Percentiles rank a stretch among this genome's conserved stretches.
phyloP scores from a whole-genome alignment of 2,888 invertebrate species.

The Macrophya alboannulata region DNA sequence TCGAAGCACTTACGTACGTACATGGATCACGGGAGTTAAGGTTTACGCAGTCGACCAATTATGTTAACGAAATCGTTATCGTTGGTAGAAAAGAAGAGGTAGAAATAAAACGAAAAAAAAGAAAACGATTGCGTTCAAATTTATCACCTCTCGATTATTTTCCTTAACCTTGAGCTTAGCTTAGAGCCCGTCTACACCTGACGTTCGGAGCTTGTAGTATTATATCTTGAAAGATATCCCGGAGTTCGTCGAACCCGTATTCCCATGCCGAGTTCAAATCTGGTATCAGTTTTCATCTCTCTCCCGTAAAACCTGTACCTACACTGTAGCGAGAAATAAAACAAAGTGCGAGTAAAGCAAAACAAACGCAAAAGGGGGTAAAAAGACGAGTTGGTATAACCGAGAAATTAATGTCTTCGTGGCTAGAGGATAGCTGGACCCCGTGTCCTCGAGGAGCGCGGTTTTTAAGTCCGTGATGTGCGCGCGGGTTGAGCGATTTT shows the following conservation, averaged over 20 bases:
- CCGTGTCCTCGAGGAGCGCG: neutral
- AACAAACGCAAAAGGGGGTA: conserved; percentile 1
- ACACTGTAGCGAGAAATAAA: conserved; percentile 32
- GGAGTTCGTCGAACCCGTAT: conserved; percentile 52
- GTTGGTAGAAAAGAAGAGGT: neutral
- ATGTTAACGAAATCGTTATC: conserved; percentile 48
- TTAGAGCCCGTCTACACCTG: conserved; percentile 46
- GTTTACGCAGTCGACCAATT: conserved; percentile 6
- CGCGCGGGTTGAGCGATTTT: neutral
- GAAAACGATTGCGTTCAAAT: conserved; percentile 44
- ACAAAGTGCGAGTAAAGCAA: conserved; percentile 41
- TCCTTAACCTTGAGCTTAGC: conserved; percentile 40
- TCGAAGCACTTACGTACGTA: neutral
- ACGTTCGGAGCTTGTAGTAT: conserved; percentile 47
- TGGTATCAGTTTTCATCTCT: conserved; percentile 53
- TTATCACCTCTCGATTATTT: conserved; percentile 53
- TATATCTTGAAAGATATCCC: conserved; percentile 47
- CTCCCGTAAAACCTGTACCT: conserved; percentile 48
- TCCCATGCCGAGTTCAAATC: conserved; percentile 50
- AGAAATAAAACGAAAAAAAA: too few species aligned
- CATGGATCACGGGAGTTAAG: neutral
- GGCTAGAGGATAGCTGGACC: conserved; percentile 34
- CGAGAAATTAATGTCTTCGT: conserved; percentile 46
- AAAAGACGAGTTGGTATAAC: conserved; percentile 40
- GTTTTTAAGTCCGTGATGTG: neutral